Conservation (phyloP, 2,113 vertebrate genomes). For the Antechinus flavipes region DNA sequence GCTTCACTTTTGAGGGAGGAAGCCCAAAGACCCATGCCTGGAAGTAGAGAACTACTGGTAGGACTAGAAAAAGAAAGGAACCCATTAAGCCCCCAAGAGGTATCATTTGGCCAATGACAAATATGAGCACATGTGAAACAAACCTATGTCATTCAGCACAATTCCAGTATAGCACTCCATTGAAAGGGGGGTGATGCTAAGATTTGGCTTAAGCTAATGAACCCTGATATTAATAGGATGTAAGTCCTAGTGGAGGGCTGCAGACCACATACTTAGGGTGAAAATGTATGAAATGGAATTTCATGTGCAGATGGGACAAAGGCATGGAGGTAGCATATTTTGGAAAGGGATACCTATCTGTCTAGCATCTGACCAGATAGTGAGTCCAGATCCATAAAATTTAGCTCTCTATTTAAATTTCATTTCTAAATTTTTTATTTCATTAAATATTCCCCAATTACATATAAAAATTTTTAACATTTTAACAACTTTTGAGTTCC, state of each 20-base stretch:
- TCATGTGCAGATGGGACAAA: background rate
- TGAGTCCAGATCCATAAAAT: background rate
- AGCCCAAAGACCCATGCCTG: background rate
- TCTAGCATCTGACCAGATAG: background rate
- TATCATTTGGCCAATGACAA: background rate
- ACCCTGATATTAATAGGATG: background rate
- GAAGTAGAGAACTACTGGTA: background rate
- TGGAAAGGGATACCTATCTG: background rate
- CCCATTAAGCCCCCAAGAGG: background rate
- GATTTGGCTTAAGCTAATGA: background rate
- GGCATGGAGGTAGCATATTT: background rate
- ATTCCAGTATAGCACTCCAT: background rate
- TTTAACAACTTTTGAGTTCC: background rate
- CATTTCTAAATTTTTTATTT: background rate
- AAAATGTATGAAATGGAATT: background rate
- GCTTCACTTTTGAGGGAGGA: background rate
- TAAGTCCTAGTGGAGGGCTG: background rate
- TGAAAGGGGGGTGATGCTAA: background rate
- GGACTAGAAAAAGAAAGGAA: background rate
- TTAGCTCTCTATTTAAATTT: background rate
- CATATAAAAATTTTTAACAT: background rate
- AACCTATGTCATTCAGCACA: background rate
- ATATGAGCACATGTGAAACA: background rate
- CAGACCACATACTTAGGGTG: background rate
- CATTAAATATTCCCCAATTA: background rate